Conservation (phyloP, 2,888 invertebrate species). For the Nephrotoma appendiculata region DNA sequence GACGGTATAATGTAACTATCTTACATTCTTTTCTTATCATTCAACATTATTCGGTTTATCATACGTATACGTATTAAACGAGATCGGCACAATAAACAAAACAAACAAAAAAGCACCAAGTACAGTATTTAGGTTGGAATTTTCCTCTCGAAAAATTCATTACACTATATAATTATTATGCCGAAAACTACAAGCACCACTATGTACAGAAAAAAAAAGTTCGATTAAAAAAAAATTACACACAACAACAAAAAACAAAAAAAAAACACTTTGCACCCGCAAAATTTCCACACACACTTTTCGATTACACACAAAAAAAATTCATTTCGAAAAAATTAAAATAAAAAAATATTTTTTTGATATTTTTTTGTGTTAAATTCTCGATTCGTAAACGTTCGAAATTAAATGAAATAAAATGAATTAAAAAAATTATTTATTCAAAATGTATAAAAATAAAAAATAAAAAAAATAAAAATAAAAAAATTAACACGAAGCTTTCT, state of each 20-base stretch:
- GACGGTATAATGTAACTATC: not conserved
- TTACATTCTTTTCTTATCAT: not conserved
- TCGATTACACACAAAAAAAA: not conserved
- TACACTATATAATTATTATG: not conserved
- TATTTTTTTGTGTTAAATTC: not conserved
- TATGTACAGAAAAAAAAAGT: not conserved
- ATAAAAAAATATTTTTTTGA: not conserved
- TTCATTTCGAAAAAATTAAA: not conserved
- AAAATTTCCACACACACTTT: not conserved
- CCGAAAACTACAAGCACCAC: not conserved
- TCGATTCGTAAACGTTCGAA: not conserved
- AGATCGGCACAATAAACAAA: not conserved
- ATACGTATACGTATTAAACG: not conserved
- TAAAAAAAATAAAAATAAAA: not conserved
- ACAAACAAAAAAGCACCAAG: not conserved
- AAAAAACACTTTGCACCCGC: not conserved
- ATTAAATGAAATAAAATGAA: not conserved
- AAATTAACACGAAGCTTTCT: not conserved
- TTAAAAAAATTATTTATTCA: not conserved
- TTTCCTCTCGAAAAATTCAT: not conserved
- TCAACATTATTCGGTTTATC: not conserved
- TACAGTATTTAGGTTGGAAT: not conserved
- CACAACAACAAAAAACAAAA: not conserved
- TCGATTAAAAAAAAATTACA: not conserved
- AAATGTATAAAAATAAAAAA: not conserved